Evolutionary conservation across 1,140 invertebrate genomes (phyloP), one percentile per base, ranked within the genome.

Genomic region (Leptinotarsa lineolata): DNA sequence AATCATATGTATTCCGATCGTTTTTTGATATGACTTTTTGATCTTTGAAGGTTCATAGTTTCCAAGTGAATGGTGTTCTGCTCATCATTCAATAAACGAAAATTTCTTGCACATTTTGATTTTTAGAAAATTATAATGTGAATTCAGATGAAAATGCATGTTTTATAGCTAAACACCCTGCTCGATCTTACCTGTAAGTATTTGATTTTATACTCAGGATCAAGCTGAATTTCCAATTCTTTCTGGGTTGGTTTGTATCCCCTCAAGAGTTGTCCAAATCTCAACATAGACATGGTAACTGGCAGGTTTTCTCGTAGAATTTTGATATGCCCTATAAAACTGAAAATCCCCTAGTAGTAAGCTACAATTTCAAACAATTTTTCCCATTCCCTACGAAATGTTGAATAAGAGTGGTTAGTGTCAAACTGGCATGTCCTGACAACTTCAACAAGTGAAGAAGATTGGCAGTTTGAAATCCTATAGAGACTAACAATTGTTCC

Each of bases 261-360:
- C 67, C 64, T 73, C 8, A 81, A n/a, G 12, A 78, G 61, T 64
- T 78, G 77, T 48, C 78, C 78, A 73, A 82, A 80, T 71, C 76
- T 70, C 61, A 82, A 74, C 74, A 77, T 76, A 5, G 81, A 82
- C 12, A 80, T 44, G 5, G 81, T 77, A 16, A 81, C 58, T 16
- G 61, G 11, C 13, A 79, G 54, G 71, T 80, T 60, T 18, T 77
- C 72, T 60, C 58, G 73, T 24, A 69, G 39, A 5, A 68, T 74
- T 73, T 73, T 72, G 18, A 82, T 76, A 75, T 82, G 80, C 16
- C 79, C 79, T 18, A 81, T 76, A 72, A 79, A 80, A 24, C 80
- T 81, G 59, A 20, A 24, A 64, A 24, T 1, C 30, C 63, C 30
- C 15, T 21, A 12, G n/a, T 60, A 60, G n/a, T 60, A 60, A 18